phyloP scores from a whole-genome alignment of 1,140 invertebrate genomes.

The Sesamia nonagrioides region DNA sequence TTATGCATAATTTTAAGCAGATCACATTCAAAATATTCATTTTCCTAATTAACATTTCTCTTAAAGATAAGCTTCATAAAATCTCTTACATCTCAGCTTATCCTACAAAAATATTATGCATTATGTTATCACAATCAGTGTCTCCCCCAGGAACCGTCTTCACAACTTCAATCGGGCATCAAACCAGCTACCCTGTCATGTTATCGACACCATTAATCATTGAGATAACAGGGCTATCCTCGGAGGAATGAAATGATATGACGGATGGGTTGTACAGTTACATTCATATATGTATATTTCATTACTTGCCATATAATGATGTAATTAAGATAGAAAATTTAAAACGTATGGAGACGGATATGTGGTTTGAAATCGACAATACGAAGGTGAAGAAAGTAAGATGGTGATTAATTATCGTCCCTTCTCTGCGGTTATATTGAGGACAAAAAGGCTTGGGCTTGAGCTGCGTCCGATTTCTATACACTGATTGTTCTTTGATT shows the following conservation, averaged over 20 bases:
- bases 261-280: conserved; percentile 1
- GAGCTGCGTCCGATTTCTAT: no score
- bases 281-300: neutral
- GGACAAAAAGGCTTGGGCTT: no score
- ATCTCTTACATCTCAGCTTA: neutral
- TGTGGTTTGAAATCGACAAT: no score
- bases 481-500: no score
- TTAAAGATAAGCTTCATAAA: neutral
- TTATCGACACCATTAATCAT: conserved; percentile 21
- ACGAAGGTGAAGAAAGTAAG: no score
- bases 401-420: no score
- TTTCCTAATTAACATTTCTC: neutral
- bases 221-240: neutral
- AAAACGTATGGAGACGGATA: neutral
- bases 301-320: neutral
- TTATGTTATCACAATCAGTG: neutral
- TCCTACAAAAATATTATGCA: neutral
- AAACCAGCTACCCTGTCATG: conserved; percentile 8
- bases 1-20: no score
- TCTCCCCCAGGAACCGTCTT: neutral
- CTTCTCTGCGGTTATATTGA: no score
- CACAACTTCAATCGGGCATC: conserved; percentile 31
- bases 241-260: neutral
- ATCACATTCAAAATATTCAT: no score
- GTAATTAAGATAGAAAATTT: neutral